Evolutionary conservation across 2,888 invertebrate genomes (phyloP), one percentile per base, ranked within the genome.

Genomic region (Allolobophora icterica): DNA sequence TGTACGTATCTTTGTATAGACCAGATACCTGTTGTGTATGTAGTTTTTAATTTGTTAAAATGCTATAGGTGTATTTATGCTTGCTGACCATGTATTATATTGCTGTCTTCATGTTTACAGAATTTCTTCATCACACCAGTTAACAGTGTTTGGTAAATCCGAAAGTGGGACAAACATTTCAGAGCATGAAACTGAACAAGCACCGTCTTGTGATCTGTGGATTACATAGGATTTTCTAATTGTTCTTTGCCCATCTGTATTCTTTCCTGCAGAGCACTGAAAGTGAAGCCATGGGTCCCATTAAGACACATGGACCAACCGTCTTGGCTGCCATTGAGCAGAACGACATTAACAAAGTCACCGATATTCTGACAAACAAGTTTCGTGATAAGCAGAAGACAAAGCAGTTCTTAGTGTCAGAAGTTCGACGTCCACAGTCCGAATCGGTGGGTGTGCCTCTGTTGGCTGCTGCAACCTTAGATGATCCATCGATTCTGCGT

Each of bases 391-490:
- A 92, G 89, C 84, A 84, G 45, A 93, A 92, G 90, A 90, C 92
- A n/a, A 52, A 89, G 35, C 92, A 93, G 42, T 38, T 93, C 30
- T 90, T 89, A 40, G 87, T 89, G 30, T 91, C 92, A 19, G 92
- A 93, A 38, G 90, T 93, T 34, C 89, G 90, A 34, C 91, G 92
- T 17, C 91, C 92, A 30, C 91, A 92, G 35, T 91, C 92, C 8
- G 92, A 93, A 33, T 89, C 91, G 40, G 71, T 90, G 21, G 93
- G 92, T 42, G 91, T 91, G n/a, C 93, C 93, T 30, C 90, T 93
- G 30, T 90, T 93, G 45, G 45, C 93, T 42, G 92, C 93, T 13
- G 93, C 93, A 11, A 42, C 91, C 35, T 84, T 92, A 30, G 91
- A 91, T 5, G 93, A 93, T 71, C 92, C 93, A 30, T 90, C 92